Evolutionary conservation across 2,888 invertebrate species (phyloP).

Genomic region (Pristionchus japonicus): DNA sequence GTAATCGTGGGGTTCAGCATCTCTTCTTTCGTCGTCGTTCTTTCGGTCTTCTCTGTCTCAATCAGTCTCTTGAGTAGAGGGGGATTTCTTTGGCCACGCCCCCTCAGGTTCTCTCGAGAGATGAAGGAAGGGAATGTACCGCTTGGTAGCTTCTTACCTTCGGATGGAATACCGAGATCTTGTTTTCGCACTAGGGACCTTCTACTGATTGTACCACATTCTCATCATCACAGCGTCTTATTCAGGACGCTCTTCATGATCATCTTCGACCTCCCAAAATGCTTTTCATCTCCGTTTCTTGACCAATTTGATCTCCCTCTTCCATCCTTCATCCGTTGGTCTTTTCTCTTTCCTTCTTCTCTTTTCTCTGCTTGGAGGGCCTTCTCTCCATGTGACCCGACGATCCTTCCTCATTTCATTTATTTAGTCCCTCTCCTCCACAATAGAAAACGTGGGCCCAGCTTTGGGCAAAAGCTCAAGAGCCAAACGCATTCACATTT

Average conservation of each 20-base stretch:
- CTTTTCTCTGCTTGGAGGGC: neutral
- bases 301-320: conserved; percentile 11
- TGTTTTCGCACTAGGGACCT: neutral
- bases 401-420: conserved; percentile 13
- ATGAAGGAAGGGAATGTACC: neutral
- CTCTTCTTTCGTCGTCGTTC: neutral
- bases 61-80: neutral
- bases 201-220: neutral
- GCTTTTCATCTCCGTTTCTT: neutral
- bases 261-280: neutral
- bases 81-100: neutral
- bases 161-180: neutral
- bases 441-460: neutral
- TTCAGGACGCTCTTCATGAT: neutral
- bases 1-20: neutral
- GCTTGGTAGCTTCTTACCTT: neutral
- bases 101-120: neutral
- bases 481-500: neutral
- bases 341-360: neutral
- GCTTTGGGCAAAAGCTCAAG: neutral
- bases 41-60: neutral
- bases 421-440: neutral
- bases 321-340: neutral
- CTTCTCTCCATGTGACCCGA: neutral
- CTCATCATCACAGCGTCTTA: neutral